Base-by-base conservation (phyloP, 2,888 invertebrate species). In the Oligia latruncula region DNA sequence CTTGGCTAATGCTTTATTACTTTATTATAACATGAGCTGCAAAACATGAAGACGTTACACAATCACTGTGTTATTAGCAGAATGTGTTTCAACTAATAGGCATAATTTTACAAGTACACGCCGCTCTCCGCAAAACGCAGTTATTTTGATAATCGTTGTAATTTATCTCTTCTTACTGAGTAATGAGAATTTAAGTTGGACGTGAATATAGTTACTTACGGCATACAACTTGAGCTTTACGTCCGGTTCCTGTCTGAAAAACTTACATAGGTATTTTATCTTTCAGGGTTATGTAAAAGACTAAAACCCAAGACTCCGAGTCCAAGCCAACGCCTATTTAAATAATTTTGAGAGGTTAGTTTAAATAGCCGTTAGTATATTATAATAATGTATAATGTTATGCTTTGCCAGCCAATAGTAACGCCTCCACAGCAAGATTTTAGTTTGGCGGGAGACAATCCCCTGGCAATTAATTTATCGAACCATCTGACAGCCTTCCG, bases 101-200 rank as follows among this genome's bases (percentile, higher is more conserved):
- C 74, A 80, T 83, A 78, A 87, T 88, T 87, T 71, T 71, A 80
- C 67, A 79, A 80, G 66, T 65, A 73, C 35, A 35, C 40, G 43
- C 75, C 52, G 35, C 49, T 79, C 78, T 62, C 71, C 46, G 78
- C 71, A 78, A 82, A 87, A 76, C 65, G 71, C 66, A 74, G 66
- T 67, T 74, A 78, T 88, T 83, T 80, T 78, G 73, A 73, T 86
- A 88, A 88, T 87, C 74, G n/a, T 75, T 71, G 81, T 81, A 78
- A 88, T 77, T 83, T 74, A 85, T 73, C 76, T 71, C 43, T 65
- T 76, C 71, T 40, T 73, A 55, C 73, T 85, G 49, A 71, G 65
- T 66, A 83, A 80, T 62, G 67, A 77, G 23, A 62, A 55, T 77
- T 80, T 55, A 62, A 55, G 46, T 68, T 68, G 23, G 11, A 29